These are phyloP conservation scores for Gouania willdenowi DNA, from an alignment of 2,797 vertebrate species.

Conservation along the genomic window DNA sequence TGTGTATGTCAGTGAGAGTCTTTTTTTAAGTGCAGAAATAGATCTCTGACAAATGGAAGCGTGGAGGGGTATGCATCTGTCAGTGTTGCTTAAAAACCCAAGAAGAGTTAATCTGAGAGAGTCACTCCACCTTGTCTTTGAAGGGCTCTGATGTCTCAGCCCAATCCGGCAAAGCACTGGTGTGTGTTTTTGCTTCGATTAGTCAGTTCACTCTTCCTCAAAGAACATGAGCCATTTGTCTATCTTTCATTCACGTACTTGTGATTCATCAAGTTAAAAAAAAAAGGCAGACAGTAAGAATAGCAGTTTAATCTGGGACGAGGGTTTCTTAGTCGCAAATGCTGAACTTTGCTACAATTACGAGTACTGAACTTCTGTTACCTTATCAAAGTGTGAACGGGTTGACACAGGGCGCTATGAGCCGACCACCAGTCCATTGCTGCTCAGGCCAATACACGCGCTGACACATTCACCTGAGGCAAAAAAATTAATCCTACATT, in stretches of 20 bases:
- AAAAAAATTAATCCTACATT: no score
- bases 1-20: constrained; percentile 1
- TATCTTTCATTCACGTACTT: constrained; percentile 3
- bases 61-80: constrained; percentile 64
- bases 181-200: constrained; percentile 9
- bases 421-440: no score
- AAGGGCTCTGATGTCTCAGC: constrained; percentile 37
- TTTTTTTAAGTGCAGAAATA: constrained; percentile 67
- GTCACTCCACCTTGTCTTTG: constrained; percentile 62
- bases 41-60: constrained; percentile 63
- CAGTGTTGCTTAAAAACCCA: constrained; percentile 63
- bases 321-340: no score
- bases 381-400: no score
- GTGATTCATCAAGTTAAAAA: constrained; percentile 11
- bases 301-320: no score
- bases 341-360: no score
- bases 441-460: no score
- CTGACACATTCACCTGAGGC: no score
- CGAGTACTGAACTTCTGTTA: no score
- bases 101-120: constrained; percentile 62
- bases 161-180: constrained; percentile 1
- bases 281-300: no score
- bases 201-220: background rate
- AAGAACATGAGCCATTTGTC: constrained; percentile 1
- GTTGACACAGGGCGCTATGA: no score